Percentiles rank a stretch among this genome's conserved stretches.
Evolutionary conservation across 2,797 vertebrate species (phyloP).

Genomic region (Rhynchonycteris naso): DNA sequence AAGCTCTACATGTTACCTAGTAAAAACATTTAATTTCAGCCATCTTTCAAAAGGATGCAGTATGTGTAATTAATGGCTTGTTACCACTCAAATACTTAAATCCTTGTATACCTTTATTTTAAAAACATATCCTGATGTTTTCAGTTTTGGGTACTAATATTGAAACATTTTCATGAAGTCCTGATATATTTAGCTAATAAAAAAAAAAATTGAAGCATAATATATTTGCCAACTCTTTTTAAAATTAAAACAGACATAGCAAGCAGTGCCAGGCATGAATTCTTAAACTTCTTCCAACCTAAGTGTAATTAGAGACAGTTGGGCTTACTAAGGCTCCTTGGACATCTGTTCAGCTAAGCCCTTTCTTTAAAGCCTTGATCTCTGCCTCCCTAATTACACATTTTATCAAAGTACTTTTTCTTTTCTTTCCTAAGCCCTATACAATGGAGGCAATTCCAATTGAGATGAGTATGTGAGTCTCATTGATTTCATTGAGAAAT

Average conservation of each 20-base stretch:
- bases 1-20: background rate
- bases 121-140: slow-evolving; percentile 33
- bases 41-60: background rate
- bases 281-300: slow-evolving; percentile 52
- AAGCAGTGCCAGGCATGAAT: background rate
- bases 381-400: slow-evolving; percentile 71
- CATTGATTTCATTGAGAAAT: slow-evolving; percentile 23
- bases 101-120: background rate
- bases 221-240: slow-evolving; percentile 47
- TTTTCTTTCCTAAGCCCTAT: slow-evolving; percentile 64
- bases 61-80: background rate
- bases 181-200: background rate
- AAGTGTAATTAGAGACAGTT: slow-evolving; percentile 65
- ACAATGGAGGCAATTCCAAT: background rate
- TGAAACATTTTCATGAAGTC: slow-evolving; percentile 54
- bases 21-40: background rate
- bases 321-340: slow-evolving; percentile 54
- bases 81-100: background rate
- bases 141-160: background rate
- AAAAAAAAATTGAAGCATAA: slow-evolving; percentile 34
- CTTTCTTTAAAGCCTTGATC: slow-evolving; percentile 69
- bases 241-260: background rate
- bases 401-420: slow-evolving; percentile 66
- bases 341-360: slow-evolving; percentile 71
- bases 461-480: background rate